Conservation (phyloP, 2,113 vertebrate genomes). For the Bufo gargarizans region DNA sequence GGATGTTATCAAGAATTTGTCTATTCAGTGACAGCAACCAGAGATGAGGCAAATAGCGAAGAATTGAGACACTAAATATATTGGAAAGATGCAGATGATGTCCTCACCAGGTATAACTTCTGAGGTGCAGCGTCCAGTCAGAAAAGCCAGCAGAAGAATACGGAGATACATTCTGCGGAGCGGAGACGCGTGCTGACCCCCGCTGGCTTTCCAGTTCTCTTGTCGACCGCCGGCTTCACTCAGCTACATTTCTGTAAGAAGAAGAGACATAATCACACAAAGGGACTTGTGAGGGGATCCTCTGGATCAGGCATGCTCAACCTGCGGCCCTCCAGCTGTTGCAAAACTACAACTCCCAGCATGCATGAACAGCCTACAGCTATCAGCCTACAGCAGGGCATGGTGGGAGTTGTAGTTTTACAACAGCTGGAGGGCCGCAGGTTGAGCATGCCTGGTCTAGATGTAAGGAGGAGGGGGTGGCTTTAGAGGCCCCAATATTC, state of each 20-base stretch:
- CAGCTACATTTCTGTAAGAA: slow-evolving; percentile 83
- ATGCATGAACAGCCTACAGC: too few relatives aligned
- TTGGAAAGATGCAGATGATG: neutral
- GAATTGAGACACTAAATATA: neutral
- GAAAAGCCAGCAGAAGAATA: slow-evolving; percentile 78
- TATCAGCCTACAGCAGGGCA: too few relatives aligned
- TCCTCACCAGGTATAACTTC: slow-evolving; percentile 85
- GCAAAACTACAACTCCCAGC: too few relatives aligned
- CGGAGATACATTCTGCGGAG: slow-evolving; percentile 86
- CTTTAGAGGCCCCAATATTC: too few relatives aligned
- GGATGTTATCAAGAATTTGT: neutral
- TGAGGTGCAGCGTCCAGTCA: slow-evolving; percentile 72
- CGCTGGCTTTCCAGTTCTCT: slow-evolving; percentile 61
- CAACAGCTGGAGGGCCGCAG: too few relatives aligned
- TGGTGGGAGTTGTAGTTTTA: too few relatives aligned
- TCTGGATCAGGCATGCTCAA: too few relatives aligned
- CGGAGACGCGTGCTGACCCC: slow-evolving; percentile 53
- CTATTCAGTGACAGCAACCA: neutral
- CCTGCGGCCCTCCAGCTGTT: too few relatives aligned
- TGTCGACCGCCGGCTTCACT: slow-evolving; percentile 67
- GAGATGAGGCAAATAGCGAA: neutral
- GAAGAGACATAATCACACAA: slow-evolving; percentile 45
- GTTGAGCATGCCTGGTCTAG: too few relatives aligned
- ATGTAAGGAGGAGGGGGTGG: too few relatives aligned
- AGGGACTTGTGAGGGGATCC: neutral